Conservation (phyloP, 2,797 vertebrate genomes). For the Hoplostethus atlanticus region DNA sequence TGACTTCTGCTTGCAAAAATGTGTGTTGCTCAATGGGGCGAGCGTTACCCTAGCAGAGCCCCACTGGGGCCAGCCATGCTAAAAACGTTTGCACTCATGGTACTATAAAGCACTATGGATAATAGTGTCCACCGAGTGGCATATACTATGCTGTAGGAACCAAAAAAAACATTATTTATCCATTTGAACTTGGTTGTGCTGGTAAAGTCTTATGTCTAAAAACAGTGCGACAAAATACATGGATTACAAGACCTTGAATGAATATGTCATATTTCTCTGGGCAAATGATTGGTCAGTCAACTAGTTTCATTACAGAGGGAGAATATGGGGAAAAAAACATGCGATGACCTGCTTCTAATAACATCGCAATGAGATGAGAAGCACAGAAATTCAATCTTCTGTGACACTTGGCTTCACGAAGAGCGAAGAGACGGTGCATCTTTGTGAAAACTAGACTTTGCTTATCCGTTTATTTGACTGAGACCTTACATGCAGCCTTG, state of each 20-base stretch:
- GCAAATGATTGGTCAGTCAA: constrained; percentile 9
- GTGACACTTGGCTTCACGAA: not conserved
- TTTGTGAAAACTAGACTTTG: too few species aligned
- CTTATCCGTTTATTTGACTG: not conserved
- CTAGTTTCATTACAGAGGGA: constrained; percentile 30
- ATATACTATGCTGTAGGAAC: too few species aligned
- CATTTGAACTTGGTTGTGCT: too few species aligned
- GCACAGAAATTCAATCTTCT: constrained; percentile 13
- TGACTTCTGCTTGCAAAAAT: too few species aligned
- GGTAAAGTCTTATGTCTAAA: too few species aligned
- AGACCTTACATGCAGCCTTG: constrained; percentile 3
- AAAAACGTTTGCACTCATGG: too few species aligned
- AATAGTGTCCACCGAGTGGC: too few species aligned
- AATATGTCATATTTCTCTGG: not conserved
- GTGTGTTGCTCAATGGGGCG: constrained; percentile 4
- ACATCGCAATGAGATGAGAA: constrained; percentile 13
- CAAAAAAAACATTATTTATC: too few species aligned
- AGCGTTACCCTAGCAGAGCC: not conserved
- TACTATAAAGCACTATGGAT: too few species aligned
- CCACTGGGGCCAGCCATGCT: not conserved
- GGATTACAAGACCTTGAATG: too few species aligned
- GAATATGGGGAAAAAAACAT: not conserved
- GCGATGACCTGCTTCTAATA: constrained; percentile 22
- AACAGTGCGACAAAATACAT: too few species aligned
- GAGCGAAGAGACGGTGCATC: not conserved